These are phyloP conservation scores for Alfaro cultratus DNA, from an alignment of 2,797 vertebrate species.

Conservation along the genomic window DNA sequence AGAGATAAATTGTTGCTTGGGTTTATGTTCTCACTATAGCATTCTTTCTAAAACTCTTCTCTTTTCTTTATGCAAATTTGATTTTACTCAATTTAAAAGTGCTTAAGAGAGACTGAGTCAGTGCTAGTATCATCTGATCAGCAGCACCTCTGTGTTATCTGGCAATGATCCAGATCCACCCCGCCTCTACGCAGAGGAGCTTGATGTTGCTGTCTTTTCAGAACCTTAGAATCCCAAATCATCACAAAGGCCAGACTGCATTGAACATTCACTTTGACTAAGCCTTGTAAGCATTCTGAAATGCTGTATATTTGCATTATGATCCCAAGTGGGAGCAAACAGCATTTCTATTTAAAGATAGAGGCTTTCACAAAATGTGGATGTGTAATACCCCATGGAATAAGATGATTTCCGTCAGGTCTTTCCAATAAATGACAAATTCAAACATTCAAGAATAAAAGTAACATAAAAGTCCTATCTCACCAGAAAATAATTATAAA, in stretches of 20 bases:
- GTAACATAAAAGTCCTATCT: not conserved
- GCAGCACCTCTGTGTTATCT: constrained; percentile 48
- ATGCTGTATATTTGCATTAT: not conserved
- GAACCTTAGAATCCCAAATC: not conserved
- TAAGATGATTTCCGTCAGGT: not conserved
- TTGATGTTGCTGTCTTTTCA: no score
- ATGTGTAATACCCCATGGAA: not conserved
- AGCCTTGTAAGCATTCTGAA: not conserved
- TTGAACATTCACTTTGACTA: not conserved
- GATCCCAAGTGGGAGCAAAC: not conserved
- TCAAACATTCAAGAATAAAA: not conserved
- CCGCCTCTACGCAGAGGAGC: not conserved
- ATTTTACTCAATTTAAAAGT: not conserved
- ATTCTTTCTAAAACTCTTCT: constrained; percentile 8
- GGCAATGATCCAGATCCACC: constrained; percentile 34
- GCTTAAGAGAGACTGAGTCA: constrained; percentile 33
- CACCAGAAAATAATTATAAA: not conserved
- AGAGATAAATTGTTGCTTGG: constrained; percentile 24
- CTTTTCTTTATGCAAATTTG: not conserved
- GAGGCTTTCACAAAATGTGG: not conserved
- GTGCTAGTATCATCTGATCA: constrained; percentile 29
- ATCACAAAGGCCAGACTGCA: not conserved
- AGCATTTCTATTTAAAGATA: not conserved
- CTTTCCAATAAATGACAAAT: not conserved
- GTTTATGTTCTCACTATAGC: constrained; percentile 8